Conservation (phyloP, 2,888 invertebrate genomes). For the Thera obeliscata region DNA sequence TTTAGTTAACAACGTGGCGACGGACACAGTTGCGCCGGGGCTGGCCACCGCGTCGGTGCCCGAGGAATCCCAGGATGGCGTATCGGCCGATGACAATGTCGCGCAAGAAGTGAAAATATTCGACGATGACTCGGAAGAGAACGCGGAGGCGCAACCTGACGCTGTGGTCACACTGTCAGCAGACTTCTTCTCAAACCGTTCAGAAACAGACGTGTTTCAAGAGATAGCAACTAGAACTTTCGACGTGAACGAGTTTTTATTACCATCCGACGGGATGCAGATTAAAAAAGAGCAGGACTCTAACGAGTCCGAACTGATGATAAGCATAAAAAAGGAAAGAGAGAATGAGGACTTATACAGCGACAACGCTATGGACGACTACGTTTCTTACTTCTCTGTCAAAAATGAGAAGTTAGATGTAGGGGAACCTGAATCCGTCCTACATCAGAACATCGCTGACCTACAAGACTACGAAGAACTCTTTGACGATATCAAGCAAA, state of each 20-base stretch:
- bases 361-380: constrained; percentile 75
- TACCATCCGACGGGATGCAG: constrained; percentile 70
- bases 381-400: constrained; percentile 70
- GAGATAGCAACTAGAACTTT: constrained; percentile 75
- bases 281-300: constrained; percentile 68
- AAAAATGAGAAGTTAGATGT: constrained; percentile 67
- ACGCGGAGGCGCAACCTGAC: constrained; percentile 53
- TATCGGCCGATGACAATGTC: constrained; percentile 77
- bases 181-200: constrained; percentile 66
- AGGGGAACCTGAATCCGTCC: constrained; percentile 75
- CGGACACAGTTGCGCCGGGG: constrained; percentile 73
- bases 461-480: constrained; percentile 81
- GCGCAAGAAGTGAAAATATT: constrained; percentile 75
- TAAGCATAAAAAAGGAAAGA: constrained; percentile 65
- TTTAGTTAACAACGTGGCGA: constrained; percentile 79
- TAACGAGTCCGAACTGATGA: constrained; percentile 37
- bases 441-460: constrained; percentile 85
- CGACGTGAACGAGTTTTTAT: constrained; percentile 76
- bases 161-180: constrained; percentile 73
- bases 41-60: constrained; percentile 61
- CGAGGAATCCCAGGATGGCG: constrained; percentile 61
- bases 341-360: constrained; percentile 69
- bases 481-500: constrained; percentile 67
- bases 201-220: constrained; percentile 71
- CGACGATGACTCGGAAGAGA: constrained; percentile 61